Percentiles rank a stretch among this genome's conserved stretches.
Evolutionary conservation across 2,113 vertebrate genomes (phyloP).

Genomic region (Cygnus buccinator): DNA sequence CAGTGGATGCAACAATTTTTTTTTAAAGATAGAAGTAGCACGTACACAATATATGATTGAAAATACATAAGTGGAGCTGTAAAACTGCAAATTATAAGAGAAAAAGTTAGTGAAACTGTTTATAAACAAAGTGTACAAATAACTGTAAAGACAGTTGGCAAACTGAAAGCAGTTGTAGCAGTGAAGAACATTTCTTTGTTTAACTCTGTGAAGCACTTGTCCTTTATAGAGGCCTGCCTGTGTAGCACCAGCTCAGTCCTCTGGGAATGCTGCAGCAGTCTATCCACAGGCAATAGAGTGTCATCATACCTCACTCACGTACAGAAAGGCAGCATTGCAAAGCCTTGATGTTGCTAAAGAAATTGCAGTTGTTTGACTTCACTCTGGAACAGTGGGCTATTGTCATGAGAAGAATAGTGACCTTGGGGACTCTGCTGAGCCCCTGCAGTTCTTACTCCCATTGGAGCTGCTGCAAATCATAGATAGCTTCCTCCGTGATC

Average conservation of each 20-base stretch:
- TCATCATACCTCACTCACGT: background rate
- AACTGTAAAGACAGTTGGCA: background rate
- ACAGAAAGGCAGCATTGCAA: background rate
- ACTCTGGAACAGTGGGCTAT: background rate
- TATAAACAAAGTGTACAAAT: background rate
- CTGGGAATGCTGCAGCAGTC: background rate
- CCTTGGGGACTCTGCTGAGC: background rate
- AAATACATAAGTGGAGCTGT: background rate
- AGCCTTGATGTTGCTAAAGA: background rate
- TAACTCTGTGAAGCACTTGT: background rate
- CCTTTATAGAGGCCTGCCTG: background rate
- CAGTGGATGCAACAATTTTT: background rate
- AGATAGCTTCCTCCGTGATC: background rate
- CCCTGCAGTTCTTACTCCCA: background rate
- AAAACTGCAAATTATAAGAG: conserved; percentile 7
- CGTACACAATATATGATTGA: background rate
- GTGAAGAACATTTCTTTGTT: background rate
- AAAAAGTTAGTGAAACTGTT: background rate
- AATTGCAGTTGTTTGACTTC: background rate
- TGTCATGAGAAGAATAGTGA: background rate
- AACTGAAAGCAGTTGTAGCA: background rate
- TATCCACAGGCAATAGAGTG: background rate
- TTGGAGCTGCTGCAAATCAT: background rate
- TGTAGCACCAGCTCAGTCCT: background rate
- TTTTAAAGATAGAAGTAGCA: background rate